A percentile compares a stretch with the other conserved stretches of the same genome.
phyloP scores from a whole-genome alignment of 2,113 vertebrate genomes.

The Mellivora capensis region DNA sequence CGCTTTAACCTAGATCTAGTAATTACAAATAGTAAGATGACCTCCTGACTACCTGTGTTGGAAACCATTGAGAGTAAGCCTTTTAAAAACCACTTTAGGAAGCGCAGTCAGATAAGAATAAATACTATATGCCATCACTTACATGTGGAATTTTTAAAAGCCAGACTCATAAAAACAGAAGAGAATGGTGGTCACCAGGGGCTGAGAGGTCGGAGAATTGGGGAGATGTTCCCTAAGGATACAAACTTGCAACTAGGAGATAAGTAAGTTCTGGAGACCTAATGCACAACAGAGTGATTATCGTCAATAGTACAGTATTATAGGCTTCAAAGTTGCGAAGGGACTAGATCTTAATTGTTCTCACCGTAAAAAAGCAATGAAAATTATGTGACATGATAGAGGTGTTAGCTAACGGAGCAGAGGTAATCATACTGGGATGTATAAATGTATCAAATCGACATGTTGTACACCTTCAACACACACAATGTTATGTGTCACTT shows the following conservation, averaged over 20 bases:
- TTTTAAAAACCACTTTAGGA: constrained; percentile 5
- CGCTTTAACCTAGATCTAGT: not conserved
- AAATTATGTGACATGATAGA: not conserved
- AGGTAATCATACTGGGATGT: no score
- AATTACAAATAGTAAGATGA: not conserved
- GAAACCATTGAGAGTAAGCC: constrained; percentile 10
- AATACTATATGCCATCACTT: not conserved
- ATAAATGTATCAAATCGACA: not conserved
- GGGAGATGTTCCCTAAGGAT: not conserved
- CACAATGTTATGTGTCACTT: not conserved
- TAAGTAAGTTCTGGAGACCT: not conserved
- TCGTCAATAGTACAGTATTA: not conserved
- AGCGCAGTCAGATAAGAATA: not conserved
- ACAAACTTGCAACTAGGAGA: not conserved
- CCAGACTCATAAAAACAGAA: not conserved
- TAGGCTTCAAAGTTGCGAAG: not conserved
- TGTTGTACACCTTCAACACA: not conserved
- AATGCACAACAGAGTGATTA: not conserved
- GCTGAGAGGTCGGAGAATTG: no score
- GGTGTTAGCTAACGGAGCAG: not conserved
- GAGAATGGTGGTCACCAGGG: not conserved
- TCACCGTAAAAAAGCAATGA: not conserved
- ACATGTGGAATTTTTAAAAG: not conserved
- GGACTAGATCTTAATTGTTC: not conserved
- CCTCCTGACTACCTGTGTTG: not conserved